Percentiles rank a stretch among this genome's conserved stretches.
phyloP scores from a whole-genome alignment of 2,797 vertebrate species.

The Myiotriccus ornatus region DNA sequence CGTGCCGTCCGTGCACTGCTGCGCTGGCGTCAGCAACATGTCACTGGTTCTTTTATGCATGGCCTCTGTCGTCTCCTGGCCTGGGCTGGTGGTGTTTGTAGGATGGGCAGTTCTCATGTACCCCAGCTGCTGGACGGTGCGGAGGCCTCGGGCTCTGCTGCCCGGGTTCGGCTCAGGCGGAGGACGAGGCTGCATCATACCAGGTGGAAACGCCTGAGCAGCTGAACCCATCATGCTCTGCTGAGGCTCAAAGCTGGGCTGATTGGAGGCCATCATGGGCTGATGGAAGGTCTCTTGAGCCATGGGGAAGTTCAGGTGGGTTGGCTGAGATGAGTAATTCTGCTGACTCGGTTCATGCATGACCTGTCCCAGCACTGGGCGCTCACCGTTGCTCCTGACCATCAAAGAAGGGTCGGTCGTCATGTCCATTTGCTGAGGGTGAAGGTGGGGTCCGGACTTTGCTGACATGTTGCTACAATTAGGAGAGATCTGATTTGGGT shows the following conservation, averaged over 20 bases:
- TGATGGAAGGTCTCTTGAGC: slow-evolving; percentile 75
- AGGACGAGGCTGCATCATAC: slow-evolving; percentile 86
- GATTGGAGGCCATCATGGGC: slow-evolving; percentile 72
- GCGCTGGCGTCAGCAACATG: slow-evolving; percentile 35
- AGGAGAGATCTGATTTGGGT: slow-evolving; percentile 72
- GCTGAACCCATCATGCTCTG: slow-evolving; percentile 58
- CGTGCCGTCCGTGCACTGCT: slow-evolving; percentile 59
- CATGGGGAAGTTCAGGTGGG: slow-evolving; percentile 57
- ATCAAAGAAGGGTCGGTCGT: slow-evolving; percentile 21
- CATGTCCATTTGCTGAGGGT: slow-evolving; percentile 71
- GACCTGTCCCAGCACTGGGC: slow-evolving; percentile 60
- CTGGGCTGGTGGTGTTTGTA: slow-evolving; percentile 55
- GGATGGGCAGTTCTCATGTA: slow-evolving; percentile 78
- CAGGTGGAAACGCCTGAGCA: slow-evolving; percentile 59
- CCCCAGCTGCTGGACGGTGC: slow-evolving; percentile 75
- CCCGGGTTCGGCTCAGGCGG: slow-evolving; percentile 81
- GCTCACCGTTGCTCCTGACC: slow-evolving; percentile 68
- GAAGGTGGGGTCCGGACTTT: slow-evolving; percentile 64
- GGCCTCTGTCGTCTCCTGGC: slow-evolving; percentile 79
- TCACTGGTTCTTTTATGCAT: slow-evolving; percentile 78
- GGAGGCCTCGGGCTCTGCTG: slow-evolving; percentile 76
- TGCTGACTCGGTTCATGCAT: slow-evolving; percentile 72
- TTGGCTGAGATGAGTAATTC: slow-evolving; percentile 77
- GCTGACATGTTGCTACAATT: slow-evolving; percentile 71
- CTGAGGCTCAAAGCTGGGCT: slow-evolving; percentile 78